These are phyloP conservation scores for Pantala flavescens DNA, from an alignment of 1,140 invertebrate genomes.

Conservation along the genomic window DNA sequence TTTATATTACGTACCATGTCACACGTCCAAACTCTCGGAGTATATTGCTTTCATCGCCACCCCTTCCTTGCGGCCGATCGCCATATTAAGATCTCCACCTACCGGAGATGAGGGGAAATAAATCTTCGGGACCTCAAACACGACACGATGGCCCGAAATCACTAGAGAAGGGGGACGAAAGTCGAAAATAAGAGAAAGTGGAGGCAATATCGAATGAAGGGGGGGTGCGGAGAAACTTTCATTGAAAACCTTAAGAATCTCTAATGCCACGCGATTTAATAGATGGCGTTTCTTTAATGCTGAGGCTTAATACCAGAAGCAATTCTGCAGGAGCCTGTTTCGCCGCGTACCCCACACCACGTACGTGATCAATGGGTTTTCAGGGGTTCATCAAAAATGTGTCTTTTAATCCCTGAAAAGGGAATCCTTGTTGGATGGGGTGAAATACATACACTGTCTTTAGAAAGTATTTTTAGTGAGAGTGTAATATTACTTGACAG, in stretches of 20 bases:
- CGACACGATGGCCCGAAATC: neutral
- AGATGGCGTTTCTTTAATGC: slow-evolving; percentile 5
- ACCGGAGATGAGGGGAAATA: neutral
- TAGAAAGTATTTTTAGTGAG: no score
- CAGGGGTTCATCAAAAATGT: no score
- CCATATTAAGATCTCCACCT: neutral
- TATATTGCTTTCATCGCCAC: slow-evolving; percentile 5
- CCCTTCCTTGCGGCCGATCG: neutral
- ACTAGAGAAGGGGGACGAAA: neutral
- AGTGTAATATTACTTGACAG: no score
- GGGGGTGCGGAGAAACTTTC: neutral
- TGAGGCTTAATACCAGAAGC: neutral
- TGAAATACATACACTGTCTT: no score
- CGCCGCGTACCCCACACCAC: neutral
- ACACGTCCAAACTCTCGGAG: neutral
- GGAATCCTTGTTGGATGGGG: no score
- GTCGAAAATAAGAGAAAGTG: neutral
- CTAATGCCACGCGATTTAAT: neutral
- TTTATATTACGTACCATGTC: neutral
- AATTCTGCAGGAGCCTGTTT: neutral
- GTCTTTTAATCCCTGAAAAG: no score
- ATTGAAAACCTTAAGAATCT: slow-evolving; percentile 6
- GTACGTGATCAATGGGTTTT: neutral
- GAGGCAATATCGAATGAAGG: neutral
- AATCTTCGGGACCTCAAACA: slow-evolving; percentile 2